Evolutionary conservation across 2,888 invertebrate genomes (phyloP).

Genomic region (Troglohyphantes excavatus): DNA sequence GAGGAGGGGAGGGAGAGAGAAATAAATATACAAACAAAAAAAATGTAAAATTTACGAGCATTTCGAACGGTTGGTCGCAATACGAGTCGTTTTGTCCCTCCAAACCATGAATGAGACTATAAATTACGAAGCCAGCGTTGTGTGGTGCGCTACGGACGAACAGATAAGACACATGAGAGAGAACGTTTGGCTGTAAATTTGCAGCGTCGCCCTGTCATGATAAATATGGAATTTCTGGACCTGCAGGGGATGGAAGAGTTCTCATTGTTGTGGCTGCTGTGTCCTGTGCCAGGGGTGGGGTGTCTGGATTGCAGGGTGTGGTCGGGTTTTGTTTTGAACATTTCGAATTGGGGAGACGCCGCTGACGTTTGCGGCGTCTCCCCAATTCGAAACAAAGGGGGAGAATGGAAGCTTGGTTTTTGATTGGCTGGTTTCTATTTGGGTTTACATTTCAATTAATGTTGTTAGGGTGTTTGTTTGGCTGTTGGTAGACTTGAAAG

Average conservation of each 20-base stretch:
- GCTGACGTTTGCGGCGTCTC: conserved; percentile 16
- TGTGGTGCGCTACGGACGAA: conserved; percentile 43
- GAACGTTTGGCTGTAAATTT: conserved; percentile 53
- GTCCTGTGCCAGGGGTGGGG: conserved; percentile 42
- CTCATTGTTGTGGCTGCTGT: conserved; percentile 38
- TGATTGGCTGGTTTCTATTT: background rate
- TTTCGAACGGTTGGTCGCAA: conserved; percentile 56
- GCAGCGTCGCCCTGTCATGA: conserved; percentile 46
- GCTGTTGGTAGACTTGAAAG: no score
- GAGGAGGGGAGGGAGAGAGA: background rate
- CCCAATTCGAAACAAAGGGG: background rate
- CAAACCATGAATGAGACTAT: conserved; percentile 60
- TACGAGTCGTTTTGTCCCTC: conserved; percentile 67
- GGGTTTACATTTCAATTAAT: background rate
- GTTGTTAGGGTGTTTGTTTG: background rate
- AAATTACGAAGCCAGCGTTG: conserved; percentile 58
- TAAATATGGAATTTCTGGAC: conserved; percentile 63
- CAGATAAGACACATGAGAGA: conserved; percentile 47
- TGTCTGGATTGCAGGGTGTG: conserved; percentile 44
- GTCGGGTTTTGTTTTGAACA: conserved; percentile 42
- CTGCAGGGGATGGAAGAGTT: conserved; percentile 17
- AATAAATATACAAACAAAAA: background rate
- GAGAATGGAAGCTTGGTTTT: background rate
- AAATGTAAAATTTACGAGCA: conserved; percentile 59
- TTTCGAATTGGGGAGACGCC: conserved; percentile 35